Evolutionary conservation across 2,797 vertebrate genomes (phyloP).

Genomic region (Lepilemur ruficaudatus): DNA sequence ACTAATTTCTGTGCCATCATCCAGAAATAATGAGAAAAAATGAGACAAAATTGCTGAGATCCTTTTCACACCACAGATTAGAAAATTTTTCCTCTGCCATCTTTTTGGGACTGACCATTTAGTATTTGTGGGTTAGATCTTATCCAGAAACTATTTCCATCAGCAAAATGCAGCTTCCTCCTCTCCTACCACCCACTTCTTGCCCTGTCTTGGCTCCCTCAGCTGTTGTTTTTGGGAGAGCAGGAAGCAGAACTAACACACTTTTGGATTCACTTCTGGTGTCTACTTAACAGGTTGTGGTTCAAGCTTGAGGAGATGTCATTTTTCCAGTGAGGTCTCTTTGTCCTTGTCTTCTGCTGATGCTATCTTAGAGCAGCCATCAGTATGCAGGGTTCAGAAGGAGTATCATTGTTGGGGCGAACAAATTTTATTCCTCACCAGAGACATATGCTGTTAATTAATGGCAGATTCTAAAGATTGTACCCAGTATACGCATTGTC

Average conservation of each 20-base stretch:
- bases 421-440: neutral
- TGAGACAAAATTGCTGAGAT: neutral
- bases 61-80: neutral
- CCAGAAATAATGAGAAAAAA: constrained; percentile 1
- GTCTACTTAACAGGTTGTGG: neutral
- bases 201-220: neutral
- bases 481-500: neutral
- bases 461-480: constrained; percentile 19
- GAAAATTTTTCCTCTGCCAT: neutral
- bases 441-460: constrained; percentile 13
- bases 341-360: neutral
- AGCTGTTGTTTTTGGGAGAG: constrained; percentile 35
- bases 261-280: neutral
- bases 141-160: constrained; percentile 30
- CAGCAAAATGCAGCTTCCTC: neutral
- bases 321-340: neutral
- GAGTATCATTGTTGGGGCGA: neutral
- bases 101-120: neutral
- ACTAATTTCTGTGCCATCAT: neutral
- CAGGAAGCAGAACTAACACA: neutral
- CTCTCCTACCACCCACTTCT: neutral
- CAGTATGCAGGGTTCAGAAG: constrained; percentile 6
- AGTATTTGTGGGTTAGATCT: neutral
- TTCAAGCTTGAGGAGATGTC: neutral
- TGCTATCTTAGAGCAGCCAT: neutral